phyloP scores from a whole-genome alignment of 2,113 vertebrate genomes.

The Proteles cristata region DNA sequence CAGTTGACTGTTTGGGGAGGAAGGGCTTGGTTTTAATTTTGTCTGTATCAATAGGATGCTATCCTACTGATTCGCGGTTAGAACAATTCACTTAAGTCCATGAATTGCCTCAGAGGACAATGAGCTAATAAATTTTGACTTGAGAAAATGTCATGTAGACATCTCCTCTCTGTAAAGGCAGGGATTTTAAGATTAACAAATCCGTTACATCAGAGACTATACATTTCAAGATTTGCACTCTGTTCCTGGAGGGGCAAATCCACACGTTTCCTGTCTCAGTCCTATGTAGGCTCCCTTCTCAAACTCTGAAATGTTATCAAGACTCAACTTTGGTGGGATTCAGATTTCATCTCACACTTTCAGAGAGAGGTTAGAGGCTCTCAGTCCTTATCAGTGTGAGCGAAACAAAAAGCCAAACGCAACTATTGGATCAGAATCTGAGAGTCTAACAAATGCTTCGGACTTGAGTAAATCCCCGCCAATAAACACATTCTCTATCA shows the following conservation, averaged over 20 bases:
- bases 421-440: neutral
- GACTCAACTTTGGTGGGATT: neutral
- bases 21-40: neutral
- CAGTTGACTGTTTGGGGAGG: neutral
- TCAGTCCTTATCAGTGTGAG: neutral
- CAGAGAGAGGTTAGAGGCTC: constrained; percentile 18
- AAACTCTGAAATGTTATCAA: neutral
- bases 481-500: neutral
- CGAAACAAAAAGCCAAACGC: constrained; percentile 13
- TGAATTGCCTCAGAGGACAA: neutral
- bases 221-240: constrained; percentile 34
- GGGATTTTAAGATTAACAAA: neutral
- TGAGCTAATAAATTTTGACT: neutral
- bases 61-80: neutral
- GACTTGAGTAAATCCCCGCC: constrained; percentile 47
- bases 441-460: constrained; percentile 8
- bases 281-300: neutral
- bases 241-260: neutral
- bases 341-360: constrained; percentile 21
- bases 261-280: neutral
- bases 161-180: neutral
- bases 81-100: neutral
- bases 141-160: neutral
- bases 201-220: neutral
- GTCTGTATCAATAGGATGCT: neutral